phyloP scores from a whole-genome alignment of 2,113 vertebrate species.

The Crotophaga sulcirostris region DNA sequence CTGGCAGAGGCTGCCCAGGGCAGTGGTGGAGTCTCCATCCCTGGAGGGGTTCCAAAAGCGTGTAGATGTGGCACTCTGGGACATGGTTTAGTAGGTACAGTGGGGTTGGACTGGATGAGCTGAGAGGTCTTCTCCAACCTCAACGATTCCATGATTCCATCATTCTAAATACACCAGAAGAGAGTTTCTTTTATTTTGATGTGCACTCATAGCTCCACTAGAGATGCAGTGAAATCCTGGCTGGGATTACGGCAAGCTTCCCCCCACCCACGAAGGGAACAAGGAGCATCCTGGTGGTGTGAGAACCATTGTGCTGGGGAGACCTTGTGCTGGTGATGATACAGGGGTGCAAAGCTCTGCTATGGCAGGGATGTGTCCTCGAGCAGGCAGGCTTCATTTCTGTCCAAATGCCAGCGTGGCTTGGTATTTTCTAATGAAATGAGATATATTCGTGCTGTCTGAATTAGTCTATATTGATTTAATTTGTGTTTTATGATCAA shows the following conservation, averaged over 20 bases:
- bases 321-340: neutral
- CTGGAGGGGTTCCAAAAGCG: too few species aligned
- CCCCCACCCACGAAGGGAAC: neutral
- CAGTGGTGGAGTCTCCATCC: too few species aligned
- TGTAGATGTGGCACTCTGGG: too few species aligned
- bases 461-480: constrained; percentile 19
- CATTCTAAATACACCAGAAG: neutral
- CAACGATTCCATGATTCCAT: too few species aligned
- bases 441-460: neutral
- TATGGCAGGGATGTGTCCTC: neutral
- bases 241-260: neutral
- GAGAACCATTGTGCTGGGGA: neutral
- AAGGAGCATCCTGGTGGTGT: neutral
- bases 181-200: neutral
- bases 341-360: neutral
- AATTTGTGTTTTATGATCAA: constrained; percentile 38
- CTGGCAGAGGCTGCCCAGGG: too few species aligned
- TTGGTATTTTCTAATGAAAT: constrained; percentile 47
- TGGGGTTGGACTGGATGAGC: too few species aligned
- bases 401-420: neutral
- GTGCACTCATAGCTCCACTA: neutral
- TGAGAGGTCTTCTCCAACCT: too few species aligned
- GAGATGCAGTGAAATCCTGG: neutral
- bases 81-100: too few species aligned
- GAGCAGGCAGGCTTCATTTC: neutral